A percentile compares a stretch with the other conserved stretches of the same genome.
These are phyloP conservation scores for Strigamia transsilvanica DNA, from an alignment of 2,888 invertebrate species.

Conservation along the genomic window DNA sequence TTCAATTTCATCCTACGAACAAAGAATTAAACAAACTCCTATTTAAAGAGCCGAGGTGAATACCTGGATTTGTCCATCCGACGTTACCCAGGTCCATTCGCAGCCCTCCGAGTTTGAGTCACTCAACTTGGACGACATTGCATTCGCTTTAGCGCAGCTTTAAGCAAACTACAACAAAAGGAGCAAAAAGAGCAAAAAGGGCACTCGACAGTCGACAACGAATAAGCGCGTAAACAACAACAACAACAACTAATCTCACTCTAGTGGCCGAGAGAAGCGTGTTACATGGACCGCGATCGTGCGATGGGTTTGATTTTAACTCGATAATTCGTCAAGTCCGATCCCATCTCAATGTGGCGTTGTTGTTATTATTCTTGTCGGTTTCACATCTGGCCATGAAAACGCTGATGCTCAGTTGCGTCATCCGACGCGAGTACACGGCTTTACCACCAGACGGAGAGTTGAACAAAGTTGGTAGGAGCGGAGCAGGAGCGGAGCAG, in stretches of 20 bases:
- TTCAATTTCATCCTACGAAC: too few species aligned
- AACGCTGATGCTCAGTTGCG: background rate
- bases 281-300: background rate
- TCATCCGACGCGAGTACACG: background rate
- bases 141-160: background rate
- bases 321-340: background rate
- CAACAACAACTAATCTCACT: background rate
- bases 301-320: background rate
- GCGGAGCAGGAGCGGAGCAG: too few species aligned
- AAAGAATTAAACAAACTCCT: background rate
- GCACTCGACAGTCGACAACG: background rate
- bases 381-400: background rate
- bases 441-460: background rate
- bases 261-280: background rate
- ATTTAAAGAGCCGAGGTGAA: background rate
- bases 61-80: background rate
- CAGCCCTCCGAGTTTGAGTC: background rate
- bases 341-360: background rate
- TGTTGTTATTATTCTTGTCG: background rate
- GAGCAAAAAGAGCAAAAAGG: background rate
- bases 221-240: background rate
- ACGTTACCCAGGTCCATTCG: background rate
- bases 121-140: background rate
- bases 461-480: too few species aligned
- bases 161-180: background rate